Evolutionary conservation across 2,797 vertebrate species (phyloP), one percentile per base, ranked within the genome.

Genomic region (Nannoperca obscura): DNA sequence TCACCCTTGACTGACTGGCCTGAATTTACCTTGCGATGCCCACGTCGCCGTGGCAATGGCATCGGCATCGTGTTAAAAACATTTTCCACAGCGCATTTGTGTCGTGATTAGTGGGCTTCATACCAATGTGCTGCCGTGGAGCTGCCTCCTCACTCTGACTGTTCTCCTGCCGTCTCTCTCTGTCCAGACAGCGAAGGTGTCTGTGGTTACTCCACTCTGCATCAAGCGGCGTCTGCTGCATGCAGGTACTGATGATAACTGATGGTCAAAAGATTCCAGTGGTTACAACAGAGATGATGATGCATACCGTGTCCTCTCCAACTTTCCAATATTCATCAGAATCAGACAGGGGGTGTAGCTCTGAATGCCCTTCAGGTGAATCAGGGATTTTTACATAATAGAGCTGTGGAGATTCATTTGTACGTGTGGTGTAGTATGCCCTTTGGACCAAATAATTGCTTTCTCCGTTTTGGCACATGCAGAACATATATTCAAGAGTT

Each of bases 51-150:
- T 34, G 78, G 62, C 22, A 38, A 68, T 67, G 74, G 76, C 74
- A 60, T 81, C 30, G 74, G 76, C 74, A 60, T 81, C 30, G 58
- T 69, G 75, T 80, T 79, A 7, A 81, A 54, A 86, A 44, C 61
- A 32, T 61, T 86, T 77, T 73, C 57, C 59, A 20, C 71, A 73
- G 74, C 44, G 2, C 54, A 50, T 77, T 59, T 64, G 76, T 79
- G 85, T 93, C 87, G 90, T 93, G 92, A 92, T 88, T 75, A 32
- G 86, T 79, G 76, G 73, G 86, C 71, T 84, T 70, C 65, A 46
- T 72, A 82, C 64, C 72, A 46, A 47, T 6, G 49, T 76, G 46
- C 78, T 73, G 80, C 76, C 73, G 38, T 6, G 1, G 69, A 63
- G 60, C 81, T 78, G 80, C 90, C 83, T 81, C 79, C 75, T 77